These are phyloP conservation scores for Anisognathus igniventris DNA, from an alignment of 2,797 vertebrate genomes.

Conservation along the genomic window DNA sequence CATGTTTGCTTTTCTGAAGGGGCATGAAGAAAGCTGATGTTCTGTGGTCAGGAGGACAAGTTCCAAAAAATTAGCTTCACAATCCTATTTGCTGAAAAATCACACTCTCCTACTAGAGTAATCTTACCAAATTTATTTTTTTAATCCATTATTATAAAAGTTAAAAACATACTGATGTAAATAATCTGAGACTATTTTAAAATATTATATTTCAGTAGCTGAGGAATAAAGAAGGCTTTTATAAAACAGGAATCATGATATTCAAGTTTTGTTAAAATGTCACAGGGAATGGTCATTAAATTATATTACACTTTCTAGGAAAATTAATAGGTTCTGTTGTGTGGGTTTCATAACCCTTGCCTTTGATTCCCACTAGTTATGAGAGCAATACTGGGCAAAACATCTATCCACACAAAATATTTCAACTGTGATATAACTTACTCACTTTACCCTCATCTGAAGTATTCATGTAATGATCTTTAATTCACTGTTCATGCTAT, in stretches of 20 bases:
- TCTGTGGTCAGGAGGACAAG: fast-evolving
- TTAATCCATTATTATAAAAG: background rate
- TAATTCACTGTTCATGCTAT: background rate
- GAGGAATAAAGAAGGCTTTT: background rate
- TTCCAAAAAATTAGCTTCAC: background rate
- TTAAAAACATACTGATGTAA: background rate
- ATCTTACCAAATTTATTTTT: background rate
- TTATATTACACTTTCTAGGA: background rate
- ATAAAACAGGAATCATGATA: background rate
- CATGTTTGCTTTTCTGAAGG: background rate
- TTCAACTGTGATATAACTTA: background rate
- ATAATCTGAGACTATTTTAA: background rate
- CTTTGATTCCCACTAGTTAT: background rate
- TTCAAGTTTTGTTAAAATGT: background rate
- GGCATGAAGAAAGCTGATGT: background rate
- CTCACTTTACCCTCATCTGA: background rate
- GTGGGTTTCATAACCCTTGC: background rate
- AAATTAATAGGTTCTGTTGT: background rate
- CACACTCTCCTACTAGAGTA: background rate
- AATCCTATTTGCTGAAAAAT: constrained; percentile 2
- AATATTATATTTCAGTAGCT: background rate
- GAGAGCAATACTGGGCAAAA: background rate
- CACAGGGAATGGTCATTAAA: background rate
- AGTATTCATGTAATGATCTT: background rate
- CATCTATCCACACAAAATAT: background rate